These are phyloP conservation scores for Thecocarcelia acutangulata DNA, from an alignment of 2,888 invertebrate genomes.

Conservation along the genomic window DNA sequence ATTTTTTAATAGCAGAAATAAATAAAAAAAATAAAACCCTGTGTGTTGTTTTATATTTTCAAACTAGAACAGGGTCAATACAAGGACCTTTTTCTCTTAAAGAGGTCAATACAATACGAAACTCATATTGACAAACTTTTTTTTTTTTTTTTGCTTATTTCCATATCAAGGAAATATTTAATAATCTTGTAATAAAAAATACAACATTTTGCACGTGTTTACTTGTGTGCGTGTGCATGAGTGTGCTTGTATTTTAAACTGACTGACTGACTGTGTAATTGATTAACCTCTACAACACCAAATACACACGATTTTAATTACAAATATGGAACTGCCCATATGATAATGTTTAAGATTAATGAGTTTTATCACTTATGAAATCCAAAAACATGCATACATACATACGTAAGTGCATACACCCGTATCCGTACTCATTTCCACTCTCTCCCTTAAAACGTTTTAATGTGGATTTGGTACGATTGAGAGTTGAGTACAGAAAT, in stretches of 20 bases:
- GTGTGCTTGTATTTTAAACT: slow-evolving; percentile 8
- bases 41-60: not conserved
- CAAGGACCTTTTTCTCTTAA: slow-evolving; percentile 55
- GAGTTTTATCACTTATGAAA: slow-evolving; percentile 66
- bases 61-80: slow-evolving; percentile 63
- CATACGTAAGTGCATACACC: not conserved
- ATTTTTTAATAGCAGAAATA: slow-evolving; percentile 20
- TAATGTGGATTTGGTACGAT: slow-evolving; percentile 10
- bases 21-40: slow-evolving; percentile 47
- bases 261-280: slow-evolving; percentile 49
- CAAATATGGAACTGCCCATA: slow-evolving; percentile 67
- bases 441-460: not conserved
- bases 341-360: slow-evolving; percentile 60
- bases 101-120: slow-evolving; percentile 61
- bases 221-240: slow-evolving; percentile 34
- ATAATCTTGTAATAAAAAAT: slow-evolving; percentile 60
- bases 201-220: slow-evolving; percentile 2
- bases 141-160: slow-evolving; percentile 30
- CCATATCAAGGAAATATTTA: slow-evolving; percentile 67
- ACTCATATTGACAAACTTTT: slow-evolving; percentile 56
- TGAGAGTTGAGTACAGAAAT: slow-evolving; percentile 15
- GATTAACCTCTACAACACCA: slow-evolving; percentile 60
- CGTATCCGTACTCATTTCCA: not conserved
- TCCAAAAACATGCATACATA: not conserved
- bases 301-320: slow-evolving; percentile 28